These are phyloP conservation scores for pig (Sus scrofa) DNA, from an alignment of 2,113 vertebrate species.

Conservation along the genomic window DNA sequence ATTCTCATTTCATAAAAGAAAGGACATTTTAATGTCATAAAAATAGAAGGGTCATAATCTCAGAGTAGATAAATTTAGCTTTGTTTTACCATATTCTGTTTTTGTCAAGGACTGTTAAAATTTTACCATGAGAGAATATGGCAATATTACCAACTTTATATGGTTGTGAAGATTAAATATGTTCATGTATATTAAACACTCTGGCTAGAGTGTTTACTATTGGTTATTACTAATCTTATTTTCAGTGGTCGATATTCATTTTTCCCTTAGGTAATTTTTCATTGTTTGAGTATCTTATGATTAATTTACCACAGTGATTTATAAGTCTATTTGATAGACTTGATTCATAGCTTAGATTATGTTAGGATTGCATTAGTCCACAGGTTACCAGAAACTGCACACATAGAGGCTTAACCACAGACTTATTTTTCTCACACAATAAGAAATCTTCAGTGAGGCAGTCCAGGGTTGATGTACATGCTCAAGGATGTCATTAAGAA, in stretches of 20 bases:
- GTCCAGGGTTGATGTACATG: background rate
- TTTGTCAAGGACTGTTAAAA: slow-evolving; percentile 25
- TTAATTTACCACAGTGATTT: background rate
- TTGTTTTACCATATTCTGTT: background rate
- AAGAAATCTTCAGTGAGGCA: background rate
- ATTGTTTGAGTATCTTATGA: background rate
- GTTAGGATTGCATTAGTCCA: background rate
- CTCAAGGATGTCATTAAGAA: background rate
- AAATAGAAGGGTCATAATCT: background rate
- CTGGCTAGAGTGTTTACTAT: background rate
- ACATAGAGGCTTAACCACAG: background rate
- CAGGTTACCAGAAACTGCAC: background rate
- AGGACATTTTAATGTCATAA: background rate
- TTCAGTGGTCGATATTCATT: background rate
- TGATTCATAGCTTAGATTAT: background rate
- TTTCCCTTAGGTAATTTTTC: slow-evolving; percentile 11
- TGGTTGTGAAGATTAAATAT: background rate
- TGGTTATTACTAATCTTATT: background rate
- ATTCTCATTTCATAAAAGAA: background rate
- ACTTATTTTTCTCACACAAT: background rate
- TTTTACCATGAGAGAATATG: background rate
- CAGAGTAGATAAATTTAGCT: background rate
- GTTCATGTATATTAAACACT: background rate
- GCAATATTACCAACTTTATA: background rate
- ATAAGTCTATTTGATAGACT: background rate